Evolutionary conservation across 2,888 invertebrate genomes (phyloP).

Genomic region (Oligia fasciuncula): DNA sequence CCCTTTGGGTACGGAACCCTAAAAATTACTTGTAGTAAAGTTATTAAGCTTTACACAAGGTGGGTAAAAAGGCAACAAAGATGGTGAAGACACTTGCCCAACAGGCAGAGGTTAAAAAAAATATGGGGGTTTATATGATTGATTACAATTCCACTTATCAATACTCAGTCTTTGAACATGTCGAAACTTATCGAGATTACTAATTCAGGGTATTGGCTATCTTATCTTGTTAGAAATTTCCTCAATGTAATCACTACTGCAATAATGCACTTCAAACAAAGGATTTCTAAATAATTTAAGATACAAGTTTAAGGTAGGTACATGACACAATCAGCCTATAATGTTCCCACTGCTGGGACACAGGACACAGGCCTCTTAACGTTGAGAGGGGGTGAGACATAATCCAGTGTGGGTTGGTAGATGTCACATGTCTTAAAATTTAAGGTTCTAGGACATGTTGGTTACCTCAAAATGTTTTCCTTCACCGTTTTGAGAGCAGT

Average conservation of each 20-base stretch:
- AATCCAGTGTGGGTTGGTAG: background rate
- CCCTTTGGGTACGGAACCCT: too few species aligned
- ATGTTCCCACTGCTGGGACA: background rate
- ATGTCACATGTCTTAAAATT: background rate
- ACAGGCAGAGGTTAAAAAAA: background rate
- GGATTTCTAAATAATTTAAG: background rate
- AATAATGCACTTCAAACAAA: slow-evolving; percentile 25
- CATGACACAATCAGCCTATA: background rate
- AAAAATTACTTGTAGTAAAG: background rate
- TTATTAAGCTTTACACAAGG: background rate
- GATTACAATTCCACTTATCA: background rate
- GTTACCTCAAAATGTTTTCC: background rate
- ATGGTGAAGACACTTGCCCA: background rate
- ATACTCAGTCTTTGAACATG: background rate
- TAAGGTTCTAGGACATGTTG: background rate
- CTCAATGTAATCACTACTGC: slow-evolving; percentile 6
- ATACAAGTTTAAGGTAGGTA: background rate
- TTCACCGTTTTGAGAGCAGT: background rate
- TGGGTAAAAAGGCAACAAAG: background rate
- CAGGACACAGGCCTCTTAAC: background rate
- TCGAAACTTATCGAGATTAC: slow-evolving; percentile 2
- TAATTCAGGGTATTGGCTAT: slow-evolving; percentile 2
- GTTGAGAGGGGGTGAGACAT: background rate
- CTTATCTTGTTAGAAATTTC: slow-evolving; percentile 5
- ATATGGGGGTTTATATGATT: background rate